Conservation (phyloP, 2,888 invertebrate genomes). For the Geotrupes spiniger region DNA sequence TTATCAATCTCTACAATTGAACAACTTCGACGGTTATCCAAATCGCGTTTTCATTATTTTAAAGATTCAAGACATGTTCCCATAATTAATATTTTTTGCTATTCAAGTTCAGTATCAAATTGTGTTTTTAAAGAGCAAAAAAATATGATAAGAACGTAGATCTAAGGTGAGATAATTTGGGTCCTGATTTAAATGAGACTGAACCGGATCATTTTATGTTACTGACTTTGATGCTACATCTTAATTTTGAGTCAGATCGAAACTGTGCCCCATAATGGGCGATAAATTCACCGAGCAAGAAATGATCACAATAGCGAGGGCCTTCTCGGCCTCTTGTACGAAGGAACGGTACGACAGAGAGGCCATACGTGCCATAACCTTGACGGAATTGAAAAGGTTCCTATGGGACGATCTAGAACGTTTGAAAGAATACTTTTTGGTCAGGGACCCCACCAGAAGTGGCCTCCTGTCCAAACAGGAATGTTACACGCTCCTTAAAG, state of each 20-base stretch:
- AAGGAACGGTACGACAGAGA: conserved; percentile 50
- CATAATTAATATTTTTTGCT: too few species aligned
- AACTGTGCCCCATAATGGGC: conserved; percentile 64
- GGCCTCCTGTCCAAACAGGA: conserved; percentile 60
- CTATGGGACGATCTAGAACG: conserved; percentile 70
- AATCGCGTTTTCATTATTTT: too few species aligned
- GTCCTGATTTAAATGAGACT: too few species aligned
- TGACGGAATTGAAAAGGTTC: conserved; percentile 67
- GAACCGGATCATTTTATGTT: too few species aligned
- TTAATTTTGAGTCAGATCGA: conserved; percentile 52
- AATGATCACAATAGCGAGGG: conserved; percentile 71
- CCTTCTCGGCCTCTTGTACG: conserved; percentile 64
- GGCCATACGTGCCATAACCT: conserved; percentile 64
- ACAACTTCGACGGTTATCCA: too few species aligned
- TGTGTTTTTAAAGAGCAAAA: too few species aligned
- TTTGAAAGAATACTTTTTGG: conserved; percentile 58
- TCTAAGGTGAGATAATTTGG: too few species aligned
- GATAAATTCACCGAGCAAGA: conserved; percentile 76
- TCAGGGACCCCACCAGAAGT: conserved; percentile 56
- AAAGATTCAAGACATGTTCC: too few species aligned
- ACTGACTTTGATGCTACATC: too few species aligned
- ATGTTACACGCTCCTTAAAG: conserved; percentile 64
- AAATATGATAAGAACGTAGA: too few species aligned
- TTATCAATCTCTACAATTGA: too few species aligned
- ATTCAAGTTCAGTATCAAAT: too few species aligned